Evolutionary conservation across 2,888 invertebrate species (phyloP), one percentile per base, ranked within the genome.

Genomic region (Euspilapteryx auroguttella): DNA sequence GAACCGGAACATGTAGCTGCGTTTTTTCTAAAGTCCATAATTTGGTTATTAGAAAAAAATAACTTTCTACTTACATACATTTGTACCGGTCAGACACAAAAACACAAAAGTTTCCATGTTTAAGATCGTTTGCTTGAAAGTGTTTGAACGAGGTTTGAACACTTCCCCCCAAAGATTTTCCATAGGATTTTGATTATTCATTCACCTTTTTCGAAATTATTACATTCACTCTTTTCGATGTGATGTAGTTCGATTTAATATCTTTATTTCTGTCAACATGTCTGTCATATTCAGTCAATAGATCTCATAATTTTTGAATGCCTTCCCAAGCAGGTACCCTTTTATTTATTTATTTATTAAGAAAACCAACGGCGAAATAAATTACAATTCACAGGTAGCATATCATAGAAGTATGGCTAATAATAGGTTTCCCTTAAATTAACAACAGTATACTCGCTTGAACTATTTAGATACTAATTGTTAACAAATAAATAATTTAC

Each of bases 131-230:
- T 25, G 30, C 14, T 22, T 14, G 37, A 31, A 37, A 38, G 35
- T 36, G 35, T 33, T 34, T 28, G 38, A 40, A 33, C 33, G 21
- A 21, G 5, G 21, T 32, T 36, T 30, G 39, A 42, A 34, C 34
- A 42, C 24, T 40, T 41, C 37, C 17, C 39, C 39, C 44, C 42
- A 46, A 41, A 41, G 43, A 33, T n/a, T 40, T 47, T 45, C 43
- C 9, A 34, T 39, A 8, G 37, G 33, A 34, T 34, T 45, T 34
- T 29, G 15, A 42, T 35, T 36, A 39, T 42, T 41, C 39, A 41
- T 42, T 37, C 41, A n/a, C n/a, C n/a, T n/a, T n/a, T n/a, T n/a
- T n/a, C n/a, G n/a, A n/a, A n/a, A n/a, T n/a, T n/a, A n/a, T n/a
- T n/a, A n/a, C 40, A n/a, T 38, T 33, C 25, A 42, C 29, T 41